Conservation (phyloP, 2,113 vertebrate genomes). For the Machaerirhynchus nigripectus region DNA sequence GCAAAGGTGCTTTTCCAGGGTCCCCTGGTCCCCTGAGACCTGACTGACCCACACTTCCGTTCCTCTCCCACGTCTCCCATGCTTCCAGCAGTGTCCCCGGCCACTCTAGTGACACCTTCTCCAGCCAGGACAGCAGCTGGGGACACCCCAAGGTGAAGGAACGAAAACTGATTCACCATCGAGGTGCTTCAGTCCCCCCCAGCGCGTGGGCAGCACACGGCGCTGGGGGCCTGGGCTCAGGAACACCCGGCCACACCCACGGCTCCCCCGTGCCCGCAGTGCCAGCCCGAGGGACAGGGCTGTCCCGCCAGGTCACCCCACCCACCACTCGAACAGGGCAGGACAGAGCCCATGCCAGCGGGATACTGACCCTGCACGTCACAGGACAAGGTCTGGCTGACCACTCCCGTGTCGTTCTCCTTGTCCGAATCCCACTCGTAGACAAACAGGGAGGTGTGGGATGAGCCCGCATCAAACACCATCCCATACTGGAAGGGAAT, state of each 20-base stretch:
- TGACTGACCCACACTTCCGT: rapidly evolving
- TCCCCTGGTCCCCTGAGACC: neutral
- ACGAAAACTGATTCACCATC: neutral
- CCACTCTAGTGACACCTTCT: neutral
- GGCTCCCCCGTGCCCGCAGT: rapidly evolving
- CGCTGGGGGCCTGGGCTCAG: neutral
- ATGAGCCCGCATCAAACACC: conserved; percentile 88
- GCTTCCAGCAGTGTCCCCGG: neutral
- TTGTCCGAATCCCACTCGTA: conserved; percentile 89
- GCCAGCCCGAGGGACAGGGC: rapidly evolving
- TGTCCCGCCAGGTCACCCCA: neutral
- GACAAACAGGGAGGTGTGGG: conserved; percentile 84
- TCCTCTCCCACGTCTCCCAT: neutral
- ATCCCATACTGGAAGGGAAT: conserved; percentile 81
- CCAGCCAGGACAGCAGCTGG: neutral
- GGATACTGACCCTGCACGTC: conserved; percentile 74
- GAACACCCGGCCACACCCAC: neutral
- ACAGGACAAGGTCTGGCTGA: conserved; percentile 83
- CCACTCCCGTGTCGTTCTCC: conserved; percentile 82
- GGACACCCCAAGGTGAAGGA: neutral
- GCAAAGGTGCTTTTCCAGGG: neutral
- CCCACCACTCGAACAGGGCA: neutral
- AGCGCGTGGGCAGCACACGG: rapidly evolving
- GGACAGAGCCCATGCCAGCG: neutral
- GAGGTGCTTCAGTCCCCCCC: neutral